Percentiles rank a stretch among this genome's conserved stretches.
phyloP scores from a whole-genome alignment of 2,113 vertebrate species.

The Caranx melampygus region DNA sequence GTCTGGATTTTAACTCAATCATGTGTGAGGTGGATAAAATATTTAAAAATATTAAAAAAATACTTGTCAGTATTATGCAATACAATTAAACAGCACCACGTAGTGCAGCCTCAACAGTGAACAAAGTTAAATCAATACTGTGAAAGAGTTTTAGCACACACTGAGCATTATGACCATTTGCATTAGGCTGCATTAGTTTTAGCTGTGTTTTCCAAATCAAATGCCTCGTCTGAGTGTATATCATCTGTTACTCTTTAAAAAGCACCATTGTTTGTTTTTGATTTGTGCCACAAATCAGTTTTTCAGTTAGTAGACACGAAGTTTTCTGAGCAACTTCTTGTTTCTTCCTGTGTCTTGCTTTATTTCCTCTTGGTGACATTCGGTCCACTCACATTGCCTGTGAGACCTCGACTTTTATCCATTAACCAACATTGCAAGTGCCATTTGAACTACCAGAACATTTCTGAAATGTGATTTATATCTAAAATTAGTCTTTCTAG shows the following conservation, averaged over 20 bases:
- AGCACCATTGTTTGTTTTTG: constrained; percentile 3
- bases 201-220: not conserved
- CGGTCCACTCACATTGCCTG: not conserved
- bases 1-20: no score
- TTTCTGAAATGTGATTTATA: constrained; percentile 5
- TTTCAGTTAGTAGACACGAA: not conserved
- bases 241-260: constrained; percentile 1
- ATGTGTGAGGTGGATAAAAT: no score
- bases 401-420: not conserved
- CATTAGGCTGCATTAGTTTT: not conserved
- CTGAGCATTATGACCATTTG: no score
- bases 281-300: not conserved
- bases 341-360: not conserved
- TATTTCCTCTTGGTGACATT: not conserved
- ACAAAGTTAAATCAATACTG: no score
- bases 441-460: constrained; percentile 9
- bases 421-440: not conserved
- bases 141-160: no score
- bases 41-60: no score
- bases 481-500: not conserved
- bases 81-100: no score
- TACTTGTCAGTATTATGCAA: no score
- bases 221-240: not conserved
- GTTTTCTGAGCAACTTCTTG: not conserved
- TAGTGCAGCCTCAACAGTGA: not conserved